Conservation (phyloP, 2,888 invertebrate species). For the Brachypalpus laphriformis region DNA sequence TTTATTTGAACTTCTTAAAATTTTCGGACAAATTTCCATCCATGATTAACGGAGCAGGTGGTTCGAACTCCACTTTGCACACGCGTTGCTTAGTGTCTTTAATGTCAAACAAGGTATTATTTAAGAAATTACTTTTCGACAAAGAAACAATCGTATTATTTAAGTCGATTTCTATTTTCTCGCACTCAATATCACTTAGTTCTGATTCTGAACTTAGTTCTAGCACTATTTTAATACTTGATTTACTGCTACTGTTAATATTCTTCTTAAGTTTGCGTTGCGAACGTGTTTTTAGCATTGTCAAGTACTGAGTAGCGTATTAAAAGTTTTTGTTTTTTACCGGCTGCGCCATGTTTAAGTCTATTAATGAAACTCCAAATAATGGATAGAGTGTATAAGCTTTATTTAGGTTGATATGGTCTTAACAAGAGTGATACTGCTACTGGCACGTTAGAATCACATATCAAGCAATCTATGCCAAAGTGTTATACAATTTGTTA, state of each 20-base stretch:
- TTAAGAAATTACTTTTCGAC: neutral
- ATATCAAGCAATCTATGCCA: too few relatives aligned
- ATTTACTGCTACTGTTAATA: neutral
- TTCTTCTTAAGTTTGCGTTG: neutral
- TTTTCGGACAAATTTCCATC: too few relatives aligned
- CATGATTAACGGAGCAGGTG: neutral
- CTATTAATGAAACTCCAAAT: too few relatives aligned
- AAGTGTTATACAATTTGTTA: too few relatives aligned
- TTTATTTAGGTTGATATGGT: too few relatives aligned
- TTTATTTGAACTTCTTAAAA: too few relatives aligned
- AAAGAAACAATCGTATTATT: neutral
- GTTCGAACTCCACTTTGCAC: neutral
- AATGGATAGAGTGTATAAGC: too few relatives aligned
- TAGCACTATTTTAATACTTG: too few relatives aligned
- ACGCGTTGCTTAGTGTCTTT: neutral
- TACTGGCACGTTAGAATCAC: too few relatives aligned
- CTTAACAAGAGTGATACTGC: too few relatives aligned
- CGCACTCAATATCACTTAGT: neutral
- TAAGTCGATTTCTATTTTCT: slow-evolving; percentile 4
- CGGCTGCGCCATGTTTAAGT: neutral
- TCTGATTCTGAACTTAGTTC: neutral
- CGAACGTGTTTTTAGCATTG: slow-evolving; percentile 17
- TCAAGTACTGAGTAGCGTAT: neutral
- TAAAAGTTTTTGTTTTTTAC: neutral
- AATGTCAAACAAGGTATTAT: neutral